Conservation (phyloP, 2,888 invertebrate genomes). For the Brachyptera risi region DNA sequence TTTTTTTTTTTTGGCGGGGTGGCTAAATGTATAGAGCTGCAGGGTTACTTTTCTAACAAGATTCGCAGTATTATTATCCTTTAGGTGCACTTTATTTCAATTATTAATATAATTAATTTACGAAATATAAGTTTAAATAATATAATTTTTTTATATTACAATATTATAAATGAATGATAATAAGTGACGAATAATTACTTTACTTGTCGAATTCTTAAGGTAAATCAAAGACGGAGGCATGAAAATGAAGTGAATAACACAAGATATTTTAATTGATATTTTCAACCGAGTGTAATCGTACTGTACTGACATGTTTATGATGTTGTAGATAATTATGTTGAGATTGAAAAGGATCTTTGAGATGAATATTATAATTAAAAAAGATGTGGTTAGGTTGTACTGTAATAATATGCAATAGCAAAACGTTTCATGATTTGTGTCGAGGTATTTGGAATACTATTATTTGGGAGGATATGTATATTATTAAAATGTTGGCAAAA, state of each 20-base stretch:
- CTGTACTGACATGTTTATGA: not conserved
- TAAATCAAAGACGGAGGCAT: not conserved
- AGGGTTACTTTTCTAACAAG: constrained; percentile 10
- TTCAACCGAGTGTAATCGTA: no score
- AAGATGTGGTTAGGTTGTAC: no score
- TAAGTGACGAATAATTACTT: no score
- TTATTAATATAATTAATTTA: not conserved
- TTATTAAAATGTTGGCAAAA: constrained; percentile 8
- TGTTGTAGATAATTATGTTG: not conserved
- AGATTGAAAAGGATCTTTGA: not conserved
- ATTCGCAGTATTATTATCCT: constrained; percentile 27
- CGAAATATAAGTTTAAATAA: not conserved
- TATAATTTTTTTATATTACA: not conserved
- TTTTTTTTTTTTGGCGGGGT: constrained; percentile 1
- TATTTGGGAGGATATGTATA: not conserved
- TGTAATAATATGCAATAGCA: no score
- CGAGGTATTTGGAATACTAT: not conserved
- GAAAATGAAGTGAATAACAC: not conserved
- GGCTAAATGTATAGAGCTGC: constrained; percentile 27
- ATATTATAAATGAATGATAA: not conserved
- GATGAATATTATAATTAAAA: no score
- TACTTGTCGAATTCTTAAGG: not conserved
- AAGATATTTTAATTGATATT: no score
- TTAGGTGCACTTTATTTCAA: constrained; percentile 19
- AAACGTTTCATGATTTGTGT: no score